Conservation (phyloP, 2,797 vertebrate genomes). For the Aviceda leuphotes region DNA sequence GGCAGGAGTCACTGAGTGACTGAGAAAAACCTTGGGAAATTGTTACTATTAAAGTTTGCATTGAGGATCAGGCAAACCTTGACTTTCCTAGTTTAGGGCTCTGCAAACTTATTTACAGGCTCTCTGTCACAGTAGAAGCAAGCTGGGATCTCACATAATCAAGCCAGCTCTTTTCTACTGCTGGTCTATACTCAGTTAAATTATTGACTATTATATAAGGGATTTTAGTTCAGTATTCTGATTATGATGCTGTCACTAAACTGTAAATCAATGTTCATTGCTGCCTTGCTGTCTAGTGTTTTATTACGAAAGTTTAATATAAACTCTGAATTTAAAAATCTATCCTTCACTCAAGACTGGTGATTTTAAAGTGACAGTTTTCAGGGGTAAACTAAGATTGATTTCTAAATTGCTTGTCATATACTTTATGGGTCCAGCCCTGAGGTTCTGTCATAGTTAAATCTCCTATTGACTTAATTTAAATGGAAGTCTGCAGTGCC, state of each 20-base stretch:
- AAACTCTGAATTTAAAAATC: not conserved
- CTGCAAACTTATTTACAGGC: not conserved
- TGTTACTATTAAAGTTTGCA: not conserved
- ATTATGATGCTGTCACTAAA: not conserved
- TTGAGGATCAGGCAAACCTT: not conserved
- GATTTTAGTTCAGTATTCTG: not conserved
- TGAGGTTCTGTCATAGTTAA: not conserved
- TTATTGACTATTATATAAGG: not conserved
- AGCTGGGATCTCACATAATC: not conserved
- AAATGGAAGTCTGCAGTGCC: not conserved
- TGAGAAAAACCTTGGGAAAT: not conserved
- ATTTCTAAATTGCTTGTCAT: not conserved
- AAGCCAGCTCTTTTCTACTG: not conserved
- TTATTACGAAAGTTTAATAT: not conserved
- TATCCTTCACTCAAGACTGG: not conserved
- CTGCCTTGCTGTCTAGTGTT: not conserved
- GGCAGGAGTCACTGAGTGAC: not conserved
- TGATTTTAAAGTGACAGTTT: not conserved
- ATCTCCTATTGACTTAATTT: not conserved
- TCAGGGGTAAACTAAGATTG: not conserved
- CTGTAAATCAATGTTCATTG: not conserved
- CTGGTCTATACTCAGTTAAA: not conserved
- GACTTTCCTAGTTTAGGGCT: not conserved
- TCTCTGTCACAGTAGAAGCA: not conserved
- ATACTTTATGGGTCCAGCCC: not conserved